Conservation (phyloP, 2,888 invertebrate species). For the Nephrotoma guestfalica region DNA sequence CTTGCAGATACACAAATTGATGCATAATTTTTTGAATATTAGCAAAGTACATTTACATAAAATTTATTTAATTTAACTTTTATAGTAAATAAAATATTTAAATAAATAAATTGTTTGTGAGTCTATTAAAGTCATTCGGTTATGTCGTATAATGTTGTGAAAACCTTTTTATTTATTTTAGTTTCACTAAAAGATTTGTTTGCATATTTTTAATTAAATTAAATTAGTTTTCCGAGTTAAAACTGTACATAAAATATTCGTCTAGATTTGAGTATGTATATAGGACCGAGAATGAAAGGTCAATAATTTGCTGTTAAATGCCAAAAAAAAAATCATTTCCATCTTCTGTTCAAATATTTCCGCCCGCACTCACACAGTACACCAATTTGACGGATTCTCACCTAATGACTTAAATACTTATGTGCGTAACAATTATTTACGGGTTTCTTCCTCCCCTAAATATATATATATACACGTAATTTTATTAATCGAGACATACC, state of each 20-base stretch:
- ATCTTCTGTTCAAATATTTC: neutral
- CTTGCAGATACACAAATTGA: neutral
- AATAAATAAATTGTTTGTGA: neutral
- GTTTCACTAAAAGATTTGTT: neutral
- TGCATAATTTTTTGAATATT: neutral
- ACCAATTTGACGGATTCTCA: neutral
- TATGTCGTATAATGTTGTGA: neutral
- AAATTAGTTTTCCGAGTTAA: neutral
- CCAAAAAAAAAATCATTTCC: neutral
- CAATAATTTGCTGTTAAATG: neutral
- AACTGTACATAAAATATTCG: neutral
- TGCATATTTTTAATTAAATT: neutral
- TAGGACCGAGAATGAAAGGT: neutral
- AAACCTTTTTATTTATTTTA: neutral
- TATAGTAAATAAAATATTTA: neutral
- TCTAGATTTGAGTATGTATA: neutral
- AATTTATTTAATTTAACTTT: neutral
- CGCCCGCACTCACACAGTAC: neutral
- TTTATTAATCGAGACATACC: neutral
- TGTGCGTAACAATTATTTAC: neutral
- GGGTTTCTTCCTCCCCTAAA: neutral
- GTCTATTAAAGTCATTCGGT: neutral
- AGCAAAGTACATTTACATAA: neutral
- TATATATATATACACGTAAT: too few relatives aligned
- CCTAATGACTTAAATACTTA: neutral